Conservation (phyloP, 1,140 invertebrate genomes). For the Leptinotarsa texana region DNA sequence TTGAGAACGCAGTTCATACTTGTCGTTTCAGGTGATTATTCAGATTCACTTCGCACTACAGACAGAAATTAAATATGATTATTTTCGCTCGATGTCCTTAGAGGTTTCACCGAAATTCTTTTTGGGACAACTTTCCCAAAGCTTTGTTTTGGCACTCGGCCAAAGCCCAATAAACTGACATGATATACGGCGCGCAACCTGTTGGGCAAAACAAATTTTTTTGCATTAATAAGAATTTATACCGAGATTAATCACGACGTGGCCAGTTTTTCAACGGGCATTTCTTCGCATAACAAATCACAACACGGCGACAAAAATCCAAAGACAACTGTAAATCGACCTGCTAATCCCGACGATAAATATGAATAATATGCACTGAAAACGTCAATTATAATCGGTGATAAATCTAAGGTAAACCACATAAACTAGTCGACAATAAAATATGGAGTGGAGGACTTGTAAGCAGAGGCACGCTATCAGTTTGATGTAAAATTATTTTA, state of each 20-base stretch:
- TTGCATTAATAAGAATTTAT: slow-evolving; percentile 12
- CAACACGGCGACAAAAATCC: slow-evolving; percentile 29
- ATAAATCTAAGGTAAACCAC: slow-evolving; percentile 41
- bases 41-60: no score
- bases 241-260: neutral
- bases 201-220: slow-evolving; percentile 4
- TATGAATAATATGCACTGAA: slow-evolving; percentile 43
- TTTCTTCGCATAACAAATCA: neutral
- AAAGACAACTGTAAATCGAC: slow-evolving; percentile 38
- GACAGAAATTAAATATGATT: neutral
- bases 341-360: slow-evolving; percentile 39
- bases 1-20: neutral
- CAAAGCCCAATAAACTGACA: neutral
- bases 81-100: neutral
- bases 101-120: neutral
- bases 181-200: slow-evolving; percentile 3
- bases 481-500: slow-evolving; percentile 24
- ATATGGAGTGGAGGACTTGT: slow-evolving; percentile 30
- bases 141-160: neutral
- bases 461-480: slow-evolving; percentile 27
- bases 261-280: slow-evolving; percentile 3
- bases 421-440: slow-evolving; percentile 30
- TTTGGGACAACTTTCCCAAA: neutral
- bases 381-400: slow-evolving; percentile 43
- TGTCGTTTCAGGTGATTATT: no score